Conservation (phyloP, 2,888 invertebrate species). For the Adelognathus sp. region DNA sequence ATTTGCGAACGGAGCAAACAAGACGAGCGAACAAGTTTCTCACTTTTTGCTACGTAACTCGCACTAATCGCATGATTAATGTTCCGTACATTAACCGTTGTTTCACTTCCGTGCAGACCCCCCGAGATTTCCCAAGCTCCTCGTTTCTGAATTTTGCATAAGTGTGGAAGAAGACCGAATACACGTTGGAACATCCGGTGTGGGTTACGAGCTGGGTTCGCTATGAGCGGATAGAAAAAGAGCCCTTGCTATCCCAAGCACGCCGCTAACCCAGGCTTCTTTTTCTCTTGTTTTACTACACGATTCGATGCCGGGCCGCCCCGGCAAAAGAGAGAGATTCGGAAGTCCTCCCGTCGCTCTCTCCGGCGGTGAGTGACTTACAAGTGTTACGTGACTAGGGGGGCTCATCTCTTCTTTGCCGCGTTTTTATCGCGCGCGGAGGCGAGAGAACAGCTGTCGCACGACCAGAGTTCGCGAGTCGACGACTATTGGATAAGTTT, state of each 20-base stretch:
- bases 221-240: not conserved
- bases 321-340: not conserved
- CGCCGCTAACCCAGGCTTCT: not conserved
- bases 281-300: not conserved
- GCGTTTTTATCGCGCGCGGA: not conserved
- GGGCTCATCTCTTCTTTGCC: not conserved
- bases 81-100: not conserved
- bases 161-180: not conserved
- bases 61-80: conserved; percentile 25
- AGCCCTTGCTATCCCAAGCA: not conserved
- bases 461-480: not conserved
- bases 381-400: not conserved
- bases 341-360: not conserved
- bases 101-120: not conserved
- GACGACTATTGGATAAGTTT: too few relatives aligned
- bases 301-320: too few relatives aligned
- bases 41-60: conserved; percentile 5
- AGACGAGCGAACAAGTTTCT: conserved; percentile 13
- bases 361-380: not conserved
- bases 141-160: not conserved
- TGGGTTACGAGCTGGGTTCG: not conserved
- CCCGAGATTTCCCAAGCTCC: not conserved
- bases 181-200: not conserved
- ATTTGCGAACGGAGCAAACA: conserved; percentile 44
- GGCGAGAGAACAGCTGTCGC: not conserved